Base-by-base conservation (phyloP, 2,888 invertebrate genomes). In the Dolichomitus sp. region DNA sequence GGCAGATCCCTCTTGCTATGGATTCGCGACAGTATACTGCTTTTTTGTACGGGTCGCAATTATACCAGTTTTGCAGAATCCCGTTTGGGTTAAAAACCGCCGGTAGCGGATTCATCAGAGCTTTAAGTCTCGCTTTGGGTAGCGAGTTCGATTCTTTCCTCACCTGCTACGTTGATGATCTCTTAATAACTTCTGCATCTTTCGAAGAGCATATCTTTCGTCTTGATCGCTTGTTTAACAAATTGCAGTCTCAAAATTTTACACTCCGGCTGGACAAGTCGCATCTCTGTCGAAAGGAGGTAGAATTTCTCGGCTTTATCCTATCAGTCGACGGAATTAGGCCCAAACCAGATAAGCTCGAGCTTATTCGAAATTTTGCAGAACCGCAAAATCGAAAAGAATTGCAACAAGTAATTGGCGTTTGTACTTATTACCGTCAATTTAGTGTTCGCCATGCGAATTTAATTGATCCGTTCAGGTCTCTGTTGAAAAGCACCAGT, bases 331-430 rank as follows among this genome's bases (percentile, higher is more conserved):
- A 57, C 27, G 63, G 63, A 12, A 63, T 63, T 19, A 3, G 9
- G 1, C 63, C 63, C 4, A 40, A 63, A n/a, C 42, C 63, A 4
- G 40, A 40, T 11, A 63, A 63, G 14, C 63, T 85, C 0, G 66
- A 85, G 11, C 85, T 84, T 0, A 88, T 90, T 48, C 27, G 66
- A 48, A 79, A 88, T 12, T 89, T 88, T 76, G 84, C 84, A 11
- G 65, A 54, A 4, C 89, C 88, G 0, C 88, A 59, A 50, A 69
- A 30, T 86, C 88, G 77, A 23, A 80, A 12, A 80, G 81, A 2
- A 37, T 11, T 40, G 6, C 63, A 82, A 50, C 54, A 82, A 14
- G 3, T 42, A 2, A 9, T 42, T 3, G 42, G 42, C 2, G 14
- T 42, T 3, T 42, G 42, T 42, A 14, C 42, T 0, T 42, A 42